These are phyloP conservation scores for Dipodomys stephensi DNA, from an alignment of 2,113 vertebrate species.

Conservation along the genomic window DNA sequence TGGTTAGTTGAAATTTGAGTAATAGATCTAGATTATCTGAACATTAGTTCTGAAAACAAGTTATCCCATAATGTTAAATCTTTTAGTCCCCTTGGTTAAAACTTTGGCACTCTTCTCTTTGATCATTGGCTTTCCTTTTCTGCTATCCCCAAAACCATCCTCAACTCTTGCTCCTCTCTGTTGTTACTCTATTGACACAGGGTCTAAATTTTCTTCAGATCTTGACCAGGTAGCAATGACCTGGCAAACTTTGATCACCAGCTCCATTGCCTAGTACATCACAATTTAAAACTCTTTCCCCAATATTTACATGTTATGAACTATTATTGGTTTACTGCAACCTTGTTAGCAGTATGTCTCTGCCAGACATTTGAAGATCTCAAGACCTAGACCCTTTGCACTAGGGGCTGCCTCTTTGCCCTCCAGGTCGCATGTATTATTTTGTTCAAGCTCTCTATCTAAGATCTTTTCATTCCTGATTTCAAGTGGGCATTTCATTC, in stretches of 20 bases:
- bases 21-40: neutral
- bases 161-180: neutral
- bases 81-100: neutral
- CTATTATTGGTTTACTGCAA: neutral
- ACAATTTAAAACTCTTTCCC: neutral
- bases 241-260: neutral
- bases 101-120: neutral
- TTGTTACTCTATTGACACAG: neutral
- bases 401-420: neutral
- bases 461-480: neutral
- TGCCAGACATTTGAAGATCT: neutral
- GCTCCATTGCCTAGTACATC: neutral
- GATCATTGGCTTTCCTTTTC: neutral
- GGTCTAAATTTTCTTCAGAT: neutral
- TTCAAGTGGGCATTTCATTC: neutral
- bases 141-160: no score
- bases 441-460: neutral
- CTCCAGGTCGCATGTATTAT: neutral
- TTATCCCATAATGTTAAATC: neutral
- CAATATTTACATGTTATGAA: neutral
- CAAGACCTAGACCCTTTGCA: neutral
- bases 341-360: neutral
- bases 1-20: neutral
- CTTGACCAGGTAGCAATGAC: neutral
- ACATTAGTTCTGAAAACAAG: slow-evolving; percentile 8